A percentile compares a stretch with the other conserved stretches of the same genome.
phyloP scores from a whole-genome alignment of 2,113 vertebrate species.

The Gracilinanus agilis region DNA sequence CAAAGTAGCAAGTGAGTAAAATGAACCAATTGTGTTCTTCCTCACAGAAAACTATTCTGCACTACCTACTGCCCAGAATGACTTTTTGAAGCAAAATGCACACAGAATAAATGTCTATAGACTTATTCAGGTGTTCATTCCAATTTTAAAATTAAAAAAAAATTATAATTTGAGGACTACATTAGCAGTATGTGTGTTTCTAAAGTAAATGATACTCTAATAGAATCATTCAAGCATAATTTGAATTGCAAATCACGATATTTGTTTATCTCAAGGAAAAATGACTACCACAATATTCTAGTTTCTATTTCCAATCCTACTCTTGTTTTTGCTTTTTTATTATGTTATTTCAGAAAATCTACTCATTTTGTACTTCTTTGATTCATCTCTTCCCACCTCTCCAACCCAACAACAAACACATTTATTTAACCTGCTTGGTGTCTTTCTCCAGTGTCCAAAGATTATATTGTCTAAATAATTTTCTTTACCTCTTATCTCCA shows the following conservation, averaged over 20 bases:
- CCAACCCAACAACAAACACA: no score
- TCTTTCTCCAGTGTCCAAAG: background rate
- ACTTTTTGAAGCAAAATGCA: slow-evolving; percentile 31
- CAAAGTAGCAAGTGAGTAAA: slow-evolving; percentile 43
- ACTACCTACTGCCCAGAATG: background rate
- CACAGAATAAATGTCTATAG: slow-evolving; percentile 47
- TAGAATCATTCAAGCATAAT: slow-evolving; percentile 5
- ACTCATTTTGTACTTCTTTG: background rate
- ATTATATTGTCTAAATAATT: background rate
- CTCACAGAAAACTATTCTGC: background rate
- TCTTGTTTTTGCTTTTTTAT: background rate
- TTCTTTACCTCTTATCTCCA: background rate
- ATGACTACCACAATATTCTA: background rate
- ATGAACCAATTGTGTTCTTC: slow-evolving; percentile 42
- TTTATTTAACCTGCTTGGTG: background rate
- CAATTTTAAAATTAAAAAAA: slow-evolving; percentile 27
- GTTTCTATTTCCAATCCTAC: background rate
- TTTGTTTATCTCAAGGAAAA: background rate
- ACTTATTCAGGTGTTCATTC: slow-evolving; percentile 8
- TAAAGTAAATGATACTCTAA: slow-evolving; percentile 4
- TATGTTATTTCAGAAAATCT: background rate
- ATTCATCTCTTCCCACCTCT: background rate
- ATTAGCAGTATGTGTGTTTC: background rate
- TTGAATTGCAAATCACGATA: background rate
- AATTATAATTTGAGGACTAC: background rate